A percentile compares a stretch with the other conserved stretches of the same genome.
Evolutionary conservation across 2,888 invertebrate species (phyloP).

Genomic region (Idaea biselata): DNA sequence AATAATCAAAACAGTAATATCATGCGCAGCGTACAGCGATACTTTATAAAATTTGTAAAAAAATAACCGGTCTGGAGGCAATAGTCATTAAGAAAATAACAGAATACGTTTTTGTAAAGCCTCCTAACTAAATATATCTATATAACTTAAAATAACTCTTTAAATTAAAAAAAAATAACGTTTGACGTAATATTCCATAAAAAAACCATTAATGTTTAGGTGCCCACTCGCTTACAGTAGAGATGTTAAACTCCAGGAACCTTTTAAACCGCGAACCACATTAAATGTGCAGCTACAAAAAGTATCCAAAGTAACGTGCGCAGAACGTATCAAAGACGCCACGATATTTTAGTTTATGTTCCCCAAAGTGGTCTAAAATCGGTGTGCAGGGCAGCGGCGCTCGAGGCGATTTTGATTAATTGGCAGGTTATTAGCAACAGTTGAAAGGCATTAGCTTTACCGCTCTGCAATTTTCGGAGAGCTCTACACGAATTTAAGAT

Average conservation of each 20-base stretch:
- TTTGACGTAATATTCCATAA: not conserved
- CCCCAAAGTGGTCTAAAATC: conserved; percentile 51
- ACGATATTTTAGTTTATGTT: conserved; percentile 42
- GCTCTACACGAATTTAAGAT: conserved; percentile 71
- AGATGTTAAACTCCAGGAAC: not conserved
- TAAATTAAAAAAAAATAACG: no score
- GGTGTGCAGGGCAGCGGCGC: conserved; percentile 48
- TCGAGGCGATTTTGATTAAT: conserved; percentile 74
- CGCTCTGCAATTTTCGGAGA: conserved; percentile 76
- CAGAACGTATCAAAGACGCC: conserved; percentile 32
- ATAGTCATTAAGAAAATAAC: no score
- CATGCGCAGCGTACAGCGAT: no score
- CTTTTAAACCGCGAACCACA: not conserved
- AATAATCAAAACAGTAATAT: no score
- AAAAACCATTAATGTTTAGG: not conserved
- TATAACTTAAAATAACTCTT: no score
- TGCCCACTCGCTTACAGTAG: not conserved
- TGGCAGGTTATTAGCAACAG: conserved; percentile 81
- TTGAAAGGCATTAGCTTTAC: conserved; percentile 79
- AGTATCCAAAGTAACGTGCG: not conserved
- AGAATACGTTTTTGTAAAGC: no score
- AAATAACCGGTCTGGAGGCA: no score
- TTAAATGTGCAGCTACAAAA: not conserved
- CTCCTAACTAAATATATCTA: no score
- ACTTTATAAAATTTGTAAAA: no score